Percentiles rank a stretch among this genome's conserved stretches.
Conservation (phyloP, 23 tunicate genomes). For the Trididemnum clinides region DNA sequence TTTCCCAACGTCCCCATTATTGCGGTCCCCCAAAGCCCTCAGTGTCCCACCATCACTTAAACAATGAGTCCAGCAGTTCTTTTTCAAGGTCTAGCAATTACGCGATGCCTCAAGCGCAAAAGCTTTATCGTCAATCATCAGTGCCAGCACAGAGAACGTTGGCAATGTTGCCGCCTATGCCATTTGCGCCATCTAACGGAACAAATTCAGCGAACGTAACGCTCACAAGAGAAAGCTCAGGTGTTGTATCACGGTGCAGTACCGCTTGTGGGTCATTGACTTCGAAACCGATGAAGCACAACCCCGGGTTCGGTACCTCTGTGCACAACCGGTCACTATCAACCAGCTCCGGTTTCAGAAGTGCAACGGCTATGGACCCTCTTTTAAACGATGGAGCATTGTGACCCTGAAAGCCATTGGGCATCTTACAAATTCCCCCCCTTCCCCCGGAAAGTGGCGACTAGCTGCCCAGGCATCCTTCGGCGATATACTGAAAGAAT, state of each 20-base stretch:
- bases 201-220: not conserved
- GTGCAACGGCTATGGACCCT: not conserved
- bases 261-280: slow-evolving; percentile 52
- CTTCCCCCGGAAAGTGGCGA: too few species aligned
- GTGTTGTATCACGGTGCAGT: slow-evolving; percentile 40
- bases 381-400: not conserved
- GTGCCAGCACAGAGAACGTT: not conserved
- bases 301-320: not conserved
- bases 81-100: not conserved
- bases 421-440: too few species aligned
- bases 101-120: not conserved
- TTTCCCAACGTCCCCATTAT: not conserved
- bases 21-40: not conserved
- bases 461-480: too few species aligned
- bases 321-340: not conserved
- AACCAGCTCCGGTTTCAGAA: not conserved
- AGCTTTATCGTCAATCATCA: not conserved
- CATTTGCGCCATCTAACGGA: slow-evolving; percentile 11
- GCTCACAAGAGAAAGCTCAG: slow-evolving; percentile 26
- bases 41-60: not conserved
- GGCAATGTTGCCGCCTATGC: not conserved
- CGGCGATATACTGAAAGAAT: too few species aligned
- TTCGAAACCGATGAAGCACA: not conserved
- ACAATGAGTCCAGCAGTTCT: not conserved
- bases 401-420: too few species aligned